Conservation (phyloP, 2,113 vertebrate genomes). For the Collichthys lucidus region DNA sequence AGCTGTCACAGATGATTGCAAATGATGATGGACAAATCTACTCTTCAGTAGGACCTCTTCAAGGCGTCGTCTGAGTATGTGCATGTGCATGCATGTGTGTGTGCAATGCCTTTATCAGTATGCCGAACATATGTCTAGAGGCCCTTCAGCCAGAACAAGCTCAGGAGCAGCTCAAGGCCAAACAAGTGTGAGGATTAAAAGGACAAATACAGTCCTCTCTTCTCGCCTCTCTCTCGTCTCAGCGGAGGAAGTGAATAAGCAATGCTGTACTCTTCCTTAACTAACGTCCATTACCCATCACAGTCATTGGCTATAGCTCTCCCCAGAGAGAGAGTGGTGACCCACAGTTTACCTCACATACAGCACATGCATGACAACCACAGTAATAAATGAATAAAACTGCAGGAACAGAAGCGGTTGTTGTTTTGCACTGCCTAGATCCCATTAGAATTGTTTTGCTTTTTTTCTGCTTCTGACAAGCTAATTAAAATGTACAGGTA, state of each 20-base stretch:
- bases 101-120: slow-evolving; percentile 70
- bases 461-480: slow-evolving; percentile 72
- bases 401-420: slow-evolving; percentile 55
- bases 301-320: background rate
- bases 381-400: slow-evolving; percentile 42
- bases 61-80: slow-evolving; percentile 43
- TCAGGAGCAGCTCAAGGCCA: slow-evolving; percentile 78
- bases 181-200: slow-evolving; percentile 78
- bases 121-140: slow-evolving; percentile 71
- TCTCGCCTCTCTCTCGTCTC: slow-evolving; percentile 38
- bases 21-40: slow-evolving; percentile 37
- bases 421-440: slow-evolving; percentile 65
- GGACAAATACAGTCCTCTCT: slow-evolving; percentile 67
- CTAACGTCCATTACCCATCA: slow-evolving; percentile 3
- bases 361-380: slow-evolving; percentile 39
- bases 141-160: slow-evolving; percentile 73
- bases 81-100: background rate
- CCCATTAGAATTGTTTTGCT: slow-evolving; percentile 64
- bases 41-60: slow-evolving; percentile 60
- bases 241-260: slow-evolving; percentile 56
- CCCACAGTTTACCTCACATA: slow-evolving; percentile 25
- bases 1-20: slow-evolving; percentile 23
- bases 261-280: slow-evolving; percentile 56
- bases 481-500: slow-evolving; percentile 83
- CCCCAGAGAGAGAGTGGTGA: slow-evolving; percentile 14